Conservation (phyloP, 2,113 vertebrate genomes). For the Malaclemys terrapin region DNA sequence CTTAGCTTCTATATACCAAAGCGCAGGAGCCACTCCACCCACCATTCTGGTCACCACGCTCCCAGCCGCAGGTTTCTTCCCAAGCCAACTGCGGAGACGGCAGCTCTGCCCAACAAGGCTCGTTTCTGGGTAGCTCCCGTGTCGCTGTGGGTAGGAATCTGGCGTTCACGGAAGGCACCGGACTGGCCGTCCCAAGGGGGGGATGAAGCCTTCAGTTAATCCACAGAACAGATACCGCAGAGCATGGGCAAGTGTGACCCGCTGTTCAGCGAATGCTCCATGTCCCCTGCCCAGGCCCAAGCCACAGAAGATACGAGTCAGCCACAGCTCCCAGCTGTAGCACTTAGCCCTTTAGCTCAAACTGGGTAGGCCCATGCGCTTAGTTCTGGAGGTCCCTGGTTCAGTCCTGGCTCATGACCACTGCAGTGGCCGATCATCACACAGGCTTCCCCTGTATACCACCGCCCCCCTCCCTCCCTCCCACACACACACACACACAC, state of each 20-base stretch:
- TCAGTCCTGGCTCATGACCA: neutral
- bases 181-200: neutral
- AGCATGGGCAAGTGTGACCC: too few relatives aligned
- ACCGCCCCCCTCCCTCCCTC: too few relatives aligned
- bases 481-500: too few relatives aligned
- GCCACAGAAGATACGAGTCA: neutral
- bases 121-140: neutral
- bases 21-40: neutral
- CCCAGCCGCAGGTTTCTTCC: neutral
- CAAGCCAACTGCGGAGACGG: neutral
- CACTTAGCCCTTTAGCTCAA: neutral
- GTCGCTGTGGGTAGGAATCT: neutral
- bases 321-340: neutral
- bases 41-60: rapidly evolving
- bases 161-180: neutral
- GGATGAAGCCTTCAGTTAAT: neutral
- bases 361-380: neutral
- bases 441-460: neutral
- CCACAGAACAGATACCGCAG: neutral
- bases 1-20: neutral
- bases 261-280: neutral
- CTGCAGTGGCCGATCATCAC: neutral
- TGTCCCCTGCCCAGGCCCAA: too few relatives aligned
- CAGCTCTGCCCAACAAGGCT: neutral
- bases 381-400: neutral